Percentiles rank a stretch among this genome's conserved stretches.
Evolutionary conservation across 2,888 invertebrate genomes (phyloP).

Genomic region (Linnaemya vulpina): DNA sequence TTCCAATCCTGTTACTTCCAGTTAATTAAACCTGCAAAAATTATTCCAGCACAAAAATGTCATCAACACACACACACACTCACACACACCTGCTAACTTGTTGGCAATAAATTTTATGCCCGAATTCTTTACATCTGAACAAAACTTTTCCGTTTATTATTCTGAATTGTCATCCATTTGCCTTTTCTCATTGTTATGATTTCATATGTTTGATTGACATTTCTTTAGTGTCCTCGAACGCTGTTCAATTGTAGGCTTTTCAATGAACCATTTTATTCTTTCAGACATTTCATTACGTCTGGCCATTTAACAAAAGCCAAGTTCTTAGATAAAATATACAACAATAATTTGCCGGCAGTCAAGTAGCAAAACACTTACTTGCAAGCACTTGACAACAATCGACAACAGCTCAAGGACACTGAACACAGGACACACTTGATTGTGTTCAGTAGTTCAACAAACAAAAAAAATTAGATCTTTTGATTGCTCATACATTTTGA

Average conservation of each 20-base stretch:
- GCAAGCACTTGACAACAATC: slow-evolving; percentile 22
- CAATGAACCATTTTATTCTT: background rate
- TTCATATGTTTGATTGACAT: slow-evolving; percentile 7
- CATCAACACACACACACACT: no score
- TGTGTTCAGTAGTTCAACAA: background rate
- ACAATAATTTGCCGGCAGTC: background rate
- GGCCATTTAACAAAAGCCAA: slow-evolving; percentile 8
- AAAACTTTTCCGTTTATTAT: no score
- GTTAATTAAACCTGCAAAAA: no score
- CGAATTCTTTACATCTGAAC: no score
- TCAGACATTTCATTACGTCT: background rate
- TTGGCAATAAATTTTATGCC: no score
- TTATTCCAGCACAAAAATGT: no score
- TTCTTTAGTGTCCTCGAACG: background rate
- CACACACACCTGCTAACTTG: no score
- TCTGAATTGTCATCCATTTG: background rate
- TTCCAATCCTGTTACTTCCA: no score
- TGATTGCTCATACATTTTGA: no score
- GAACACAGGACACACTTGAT: background rate
- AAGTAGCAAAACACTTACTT: background rate
- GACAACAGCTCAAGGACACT: slow-evolving; percentile 28
- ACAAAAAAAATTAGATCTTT: no score
- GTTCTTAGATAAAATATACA: background rate
- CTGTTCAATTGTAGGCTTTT: background rate
- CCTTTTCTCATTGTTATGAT: background rate